Percentiles rank a stretch among this genome's conserved stretches.
These are phyloP conservation scores for Thunnus albacares DNA, from an alignment of 2,797 vertebrate genomes.

Conservation along the genomic window DNA sequence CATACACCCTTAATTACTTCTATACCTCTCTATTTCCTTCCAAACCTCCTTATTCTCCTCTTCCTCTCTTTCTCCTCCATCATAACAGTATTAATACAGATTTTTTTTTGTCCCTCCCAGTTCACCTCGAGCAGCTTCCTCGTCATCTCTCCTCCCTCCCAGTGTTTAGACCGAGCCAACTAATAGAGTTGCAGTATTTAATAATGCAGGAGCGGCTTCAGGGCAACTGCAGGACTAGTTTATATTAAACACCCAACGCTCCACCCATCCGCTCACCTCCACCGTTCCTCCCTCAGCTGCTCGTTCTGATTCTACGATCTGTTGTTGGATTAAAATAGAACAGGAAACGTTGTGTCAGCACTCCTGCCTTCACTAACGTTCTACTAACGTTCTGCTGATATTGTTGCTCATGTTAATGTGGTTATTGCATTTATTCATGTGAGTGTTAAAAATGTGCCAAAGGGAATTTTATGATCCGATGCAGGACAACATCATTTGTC, in stretches of 20 bases:
- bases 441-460: too few species aligned
- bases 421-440: neutral
- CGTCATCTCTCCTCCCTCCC: neutral
- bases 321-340: neutral
- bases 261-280: neutral
- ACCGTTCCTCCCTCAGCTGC: neutral
- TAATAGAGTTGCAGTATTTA: slow-evolving; percentile 56
- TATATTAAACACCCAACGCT: slow-evolving; percentile 22
- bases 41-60: neutral
- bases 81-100: slow-evolving; percentile 7
- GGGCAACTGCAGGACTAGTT: slow-evolving; percentile 39
- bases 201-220: slow-evolving; percentile 64
- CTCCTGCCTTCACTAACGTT: neutral
- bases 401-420: neutral
- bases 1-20: too few species aligned
- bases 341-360: neutral
- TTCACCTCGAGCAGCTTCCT: neutral
- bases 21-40: neutral
- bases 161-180: slow-evolving; percentile 17
- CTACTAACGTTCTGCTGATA: neutral
- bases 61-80: neutral
- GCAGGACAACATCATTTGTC: too few species aligned
- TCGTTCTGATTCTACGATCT: neutral
- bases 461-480: too few species aligned
- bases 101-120: neutral